Conservation (phyloP, 2,888 invertebrate genomes). For the Sepiola atlantica region DNA sequence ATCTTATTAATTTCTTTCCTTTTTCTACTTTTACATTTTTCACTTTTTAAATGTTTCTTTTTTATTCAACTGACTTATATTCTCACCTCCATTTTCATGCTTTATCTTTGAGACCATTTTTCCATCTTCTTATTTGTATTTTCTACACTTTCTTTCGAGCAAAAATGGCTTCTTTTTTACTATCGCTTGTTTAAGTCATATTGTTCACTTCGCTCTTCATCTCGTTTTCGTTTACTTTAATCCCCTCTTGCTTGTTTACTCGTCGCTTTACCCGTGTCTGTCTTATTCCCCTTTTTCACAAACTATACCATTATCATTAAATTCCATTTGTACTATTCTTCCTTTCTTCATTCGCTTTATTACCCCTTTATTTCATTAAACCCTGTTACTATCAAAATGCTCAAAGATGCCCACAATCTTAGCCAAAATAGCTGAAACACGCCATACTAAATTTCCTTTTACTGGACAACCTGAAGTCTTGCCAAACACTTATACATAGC, state of each 20-base stretch:
- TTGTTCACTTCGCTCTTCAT: too few species aligned
- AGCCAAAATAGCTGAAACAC: neutral
- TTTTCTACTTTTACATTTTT: neutral
- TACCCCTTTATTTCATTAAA: constrained; percentile 32
- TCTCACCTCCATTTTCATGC: too few species aligned
- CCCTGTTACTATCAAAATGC: neutral
- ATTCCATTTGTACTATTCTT: neutral
- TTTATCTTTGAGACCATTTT: neutral
- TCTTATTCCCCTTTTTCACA: neutral
- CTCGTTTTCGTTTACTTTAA: too few species aligned
- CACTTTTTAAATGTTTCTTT: neutral
- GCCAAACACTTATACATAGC: neutral
- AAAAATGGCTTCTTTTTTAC: too few species aligned
- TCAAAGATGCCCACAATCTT: neutral
- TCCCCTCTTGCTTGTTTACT: too few species aligned
- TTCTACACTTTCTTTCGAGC: neutral
- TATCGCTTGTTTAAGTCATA: too few species aligned
- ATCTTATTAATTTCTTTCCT: neutral
- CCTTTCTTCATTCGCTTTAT: neutral
- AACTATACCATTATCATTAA: neutral
- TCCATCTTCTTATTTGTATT: neutral
- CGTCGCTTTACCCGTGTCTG: too few species aligned
- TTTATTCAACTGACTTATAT: too few species aligned
- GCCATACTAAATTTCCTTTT: neutral
- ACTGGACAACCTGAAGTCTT: constrained; percentile 16